phyloP scores from a whole-genome alignment of 1,140 invertebrate genomes.

The Grapholita molesta region DNA sequence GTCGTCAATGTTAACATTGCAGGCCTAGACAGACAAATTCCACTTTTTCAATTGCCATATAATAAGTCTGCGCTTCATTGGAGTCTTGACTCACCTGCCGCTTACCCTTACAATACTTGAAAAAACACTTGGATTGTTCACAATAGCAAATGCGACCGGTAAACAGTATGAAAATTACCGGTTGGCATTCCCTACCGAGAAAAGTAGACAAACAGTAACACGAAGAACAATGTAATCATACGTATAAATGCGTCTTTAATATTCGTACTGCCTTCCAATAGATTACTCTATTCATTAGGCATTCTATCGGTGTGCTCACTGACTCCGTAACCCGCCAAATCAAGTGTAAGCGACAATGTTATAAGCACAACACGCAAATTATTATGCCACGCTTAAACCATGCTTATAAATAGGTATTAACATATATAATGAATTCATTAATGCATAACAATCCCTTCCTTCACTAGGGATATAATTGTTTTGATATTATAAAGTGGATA shows the following conservation, averaged over 20 bases:
- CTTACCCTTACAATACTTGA: too few relatives aligned
- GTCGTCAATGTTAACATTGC: too few relatives aligned
- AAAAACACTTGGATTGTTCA: too few relatives aligned
- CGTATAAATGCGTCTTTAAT: background rate
- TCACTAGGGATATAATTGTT: background rate
- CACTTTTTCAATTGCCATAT: too few relatives aligned
- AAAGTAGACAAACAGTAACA: too few relatives aligned
- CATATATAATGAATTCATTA: background rate
- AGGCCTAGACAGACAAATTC: too few relatives aligned
- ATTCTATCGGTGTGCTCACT: background rate
- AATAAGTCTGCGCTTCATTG: too few relatives aligned
- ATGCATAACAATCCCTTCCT: too few relatives aligned
- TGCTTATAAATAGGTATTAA: background rate
- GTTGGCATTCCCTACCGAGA: too few relatives aligned
- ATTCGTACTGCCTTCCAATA: background rate
- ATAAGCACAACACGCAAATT: background rate
- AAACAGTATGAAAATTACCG: too few relatives aligned
- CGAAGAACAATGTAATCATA: background rate
- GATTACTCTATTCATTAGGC: constrained; percentile 5
- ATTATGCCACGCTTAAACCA: background rate
- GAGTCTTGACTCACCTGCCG: too few relatives aligned
- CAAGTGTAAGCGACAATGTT: background rate
- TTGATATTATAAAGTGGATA: background rate
- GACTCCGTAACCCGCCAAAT: constrained; percentile 4
- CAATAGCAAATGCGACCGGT: too few relatives aligned